Evolutionary conservation across 2,888 invertebrate genomes (phyloP), one percentile per base, ranked within the genome.

Genomic region (Rhagonycha lutea): DNA sequence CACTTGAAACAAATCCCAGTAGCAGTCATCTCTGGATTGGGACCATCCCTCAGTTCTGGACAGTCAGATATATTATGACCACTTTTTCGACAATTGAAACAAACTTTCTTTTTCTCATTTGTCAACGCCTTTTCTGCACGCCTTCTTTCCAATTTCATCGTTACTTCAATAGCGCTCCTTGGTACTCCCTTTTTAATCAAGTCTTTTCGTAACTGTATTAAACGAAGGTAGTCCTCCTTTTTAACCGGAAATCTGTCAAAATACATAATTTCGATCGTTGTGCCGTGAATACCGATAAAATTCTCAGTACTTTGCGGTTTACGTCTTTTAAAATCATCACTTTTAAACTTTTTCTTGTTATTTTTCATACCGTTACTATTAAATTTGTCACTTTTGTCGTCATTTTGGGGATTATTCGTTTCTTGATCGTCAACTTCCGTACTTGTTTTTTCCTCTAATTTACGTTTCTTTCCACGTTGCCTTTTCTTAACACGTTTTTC

Each of bases 1-100:
- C 97, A 97, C 86, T 96, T 96, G 84, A 94, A 96, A 84, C 96
- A 96, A 68, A 96, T 92, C 8, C 94, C 95, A 69, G 91, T 91
- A 4, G 89, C 90, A 0, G 88, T 85, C 10, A 83, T 80, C 74
- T 89, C 88, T 7, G 81, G 78, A 60, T 89, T 88, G 83, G 90
- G 89, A 81, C 90, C 90, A 9, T 89, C 89, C 80, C 89, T 90
- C 12, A 93, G 83, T 69, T 93, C 91, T 0, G 96, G 96, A 88
- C 97, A 97, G 78, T 96, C 94, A 0, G 94, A 92, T 32, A 96
- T 88, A 81, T 92, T 91, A 84, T 97, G 97, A 0, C 96, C 96
- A 8, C 93, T 91, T 87, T 93, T 91, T 11, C 93, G 88, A 85
- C 96, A 96, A 81, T 95, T 93, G 84, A 94, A 96, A 84, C 96